Percentiles rank a stretch among this genome's conserved stretches.
phyloP scores from a whole-genome alignment of 2,888 invertebrate species.

The Omphaloscelis lunosa region DNA sequence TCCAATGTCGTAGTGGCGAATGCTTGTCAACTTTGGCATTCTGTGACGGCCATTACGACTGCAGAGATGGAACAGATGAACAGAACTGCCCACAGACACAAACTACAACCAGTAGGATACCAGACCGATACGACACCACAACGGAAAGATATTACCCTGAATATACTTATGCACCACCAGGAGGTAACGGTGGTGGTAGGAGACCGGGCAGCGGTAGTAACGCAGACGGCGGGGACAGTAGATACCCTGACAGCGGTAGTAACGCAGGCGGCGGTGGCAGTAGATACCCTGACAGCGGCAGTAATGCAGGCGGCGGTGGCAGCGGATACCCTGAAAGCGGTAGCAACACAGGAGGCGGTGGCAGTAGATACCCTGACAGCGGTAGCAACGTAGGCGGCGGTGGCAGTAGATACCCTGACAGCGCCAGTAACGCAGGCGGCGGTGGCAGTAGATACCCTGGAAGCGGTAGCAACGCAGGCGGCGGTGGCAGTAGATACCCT shows the following conservation, averaged over 20 bases:
- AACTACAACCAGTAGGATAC: conserved; percentile 22
- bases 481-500: conserved; percentile 2
- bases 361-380: conserved; percentile 5
- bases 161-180: conserved; percentile 3
- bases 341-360: neutral
- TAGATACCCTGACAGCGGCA: neutral
- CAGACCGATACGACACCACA: conserved; percentile 13
- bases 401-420: neutral
- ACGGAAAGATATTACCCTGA: conserved; percentile 13
- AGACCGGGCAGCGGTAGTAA: neutral
- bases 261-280: neutral
- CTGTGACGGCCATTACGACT: conserved; percentile 93
- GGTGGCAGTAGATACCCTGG: conserved; percentile 3
- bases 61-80: conserved; percentile 93
- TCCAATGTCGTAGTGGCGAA: conserved; percentile 92
- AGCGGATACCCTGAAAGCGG: neutral
- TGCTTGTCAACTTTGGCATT: conserved; percentile 91
- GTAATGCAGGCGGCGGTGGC: neutral
- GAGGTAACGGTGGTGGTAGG: no score
- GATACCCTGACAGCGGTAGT: neutral
- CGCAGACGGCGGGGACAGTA: neutral
- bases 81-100: conserved; percentile 83
- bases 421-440: neutral
- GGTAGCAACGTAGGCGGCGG: neutral
- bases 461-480: neutral